Evolutionary conservation across 2,888 invertebrate genomes (phyloP), one percentile per base, ranked within the genome.

Genomic region (Nebria salina): DNA sequence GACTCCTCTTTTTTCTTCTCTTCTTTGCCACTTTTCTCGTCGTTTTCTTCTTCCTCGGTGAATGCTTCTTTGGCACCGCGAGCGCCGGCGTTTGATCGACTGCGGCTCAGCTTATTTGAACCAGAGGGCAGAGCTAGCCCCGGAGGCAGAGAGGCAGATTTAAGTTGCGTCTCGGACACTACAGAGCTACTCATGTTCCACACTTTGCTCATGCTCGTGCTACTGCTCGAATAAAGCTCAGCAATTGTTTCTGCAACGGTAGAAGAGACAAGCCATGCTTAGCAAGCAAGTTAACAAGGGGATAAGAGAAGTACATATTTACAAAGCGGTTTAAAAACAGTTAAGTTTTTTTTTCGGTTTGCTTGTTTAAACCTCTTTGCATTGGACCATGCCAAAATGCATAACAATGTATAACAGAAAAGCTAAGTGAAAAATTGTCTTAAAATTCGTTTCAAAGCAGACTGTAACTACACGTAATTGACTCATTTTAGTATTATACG

Each of bases 101-200:
- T 89, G 41, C 89, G 89, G 87, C 90, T 91, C 74, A 92, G 89
- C 85, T 92, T 92, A 74, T 91, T 89, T 6, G 84, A 84, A n/a
- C 84, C 85, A 9, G 90, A 90, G 4, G 91, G 89, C 54, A 92
- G 89, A 66, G 92, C 91, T 83, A 92, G 87, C 64, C 93, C 93
- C 20, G 92, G 92, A 42, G 93, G 93, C 80, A 93, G 88, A 82
- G 93, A 93, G 43, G 93, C 92, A 82, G 93, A 93, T 87, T 93
- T 93, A 84, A 92, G 85, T 88, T 91, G 91, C 54, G 90, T 90
- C 85, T 92, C 92, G 84, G 86, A 85, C 78, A 83, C 76, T 72
- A 82, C 74, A 84, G 83, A 82, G 72, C 65, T 77, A 83, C 82
- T 83, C 72, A 83, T 82, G 79, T 82, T 83, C 81, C 77, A 82